Evolutionary conservation across 2,888 invertebrate genomes (phyloP), one percentile per base, ranked within the genome.

Genomic region (Julus scanicus): DNA sequence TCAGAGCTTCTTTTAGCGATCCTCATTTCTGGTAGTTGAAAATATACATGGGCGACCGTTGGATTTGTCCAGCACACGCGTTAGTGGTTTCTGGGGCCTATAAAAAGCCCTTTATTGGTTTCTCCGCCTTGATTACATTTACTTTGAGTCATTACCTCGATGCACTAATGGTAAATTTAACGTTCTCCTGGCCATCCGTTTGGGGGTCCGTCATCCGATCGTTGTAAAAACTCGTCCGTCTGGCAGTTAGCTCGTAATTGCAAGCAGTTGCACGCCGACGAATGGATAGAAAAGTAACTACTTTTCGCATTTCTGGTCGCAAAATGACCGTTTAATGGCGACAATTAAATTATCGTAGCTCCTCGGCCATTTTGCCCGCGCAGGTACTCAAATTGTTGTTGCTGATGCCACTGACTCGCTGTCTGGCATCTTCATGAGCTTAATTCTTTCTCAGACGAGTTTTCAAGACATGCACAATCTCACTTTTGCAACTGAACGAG

Each of bases 51-150:
- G 63, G 63, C 8, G 20, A 20, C 1, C 20, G 20, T 20, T 5
- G 63, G 63, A 8, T 29, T 17, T 71, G 63, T 71, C 63, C 63
- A 20, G 63, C 63, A 71, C 5, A 20, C 20, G 20, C 20, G 63
- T 71, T 71, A 71, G 63, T 71, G 63, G 63, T 71, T 71, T 71
- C 63, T 29, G 20, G 63, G 63, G 63, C 63, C 63, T 71, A 71
- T 71, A 71, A 71, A 71, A 71, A 29, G 20, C 63, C 63, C 63
- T 71, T 71, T 71, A 71, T 71, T 71, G 63, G 63, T 71, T 71
- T 71, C 63, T 71, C 63, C 63, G 63, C 63, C 63, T 71, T 71
- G 63, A 71, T 71, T 71, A 71, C 63, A 71, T 71, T 71, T 71
- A 71, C 63, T 71, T 71, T 71, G 63, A 71, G 63, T 71, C 63